Percentiles rank a stretch among this genome's conserved stretches.
phyloP scores from a whole-genome alignment of 2,888 invertebrate species.

The Orthosia cruda region DNA sequence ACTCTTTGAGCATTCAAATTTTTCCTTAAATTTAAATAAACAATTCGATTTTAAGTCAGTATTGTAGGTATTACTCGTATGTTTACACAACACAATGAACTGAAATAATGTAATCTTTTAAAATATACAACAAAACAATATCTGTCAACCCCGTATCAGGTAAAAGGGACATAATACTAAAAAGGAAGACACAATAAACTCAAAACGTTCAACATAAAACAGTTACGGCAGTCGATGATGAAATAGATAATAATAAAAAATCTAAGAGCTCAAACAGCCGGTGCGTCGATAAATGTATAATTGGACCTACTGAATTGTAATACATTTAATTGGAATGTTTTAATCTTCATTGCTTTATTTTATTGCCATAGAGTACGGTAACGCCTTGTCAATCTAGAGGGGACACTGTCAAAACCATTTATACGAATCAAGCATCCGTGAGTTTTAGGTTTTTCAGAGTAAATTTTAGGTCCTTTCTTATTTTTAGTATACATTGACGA shows the following conservation, averaged over 20 bases:
- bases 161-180: conserved; percentile 21
- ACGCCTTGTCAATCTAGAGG: no score
- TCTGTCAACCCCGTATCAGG: neutral
- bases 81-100: no score
- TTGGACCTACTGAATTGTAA: conserved; percentile 64
- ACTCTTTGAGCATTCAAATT: no score
- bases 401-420: no score
- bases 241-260: conserved; percentile 80
- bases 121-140: neutral
- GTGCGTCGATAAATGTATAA: conserved; percentile 70
- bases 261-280: conserved; percentile 65
- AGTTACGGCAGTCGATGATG: conserved; percentile 77
- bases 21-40: no score
- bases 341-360: conserved; percentile 68
- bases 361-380: conserved; percentile 18
- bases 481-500: no score
- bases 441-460: no score
- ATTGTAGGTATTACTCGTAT: no score
- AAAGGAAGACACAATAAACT: conserved; percentile 54
- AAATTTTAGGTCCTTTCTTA: no score
- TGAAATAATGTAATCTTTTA: no score
- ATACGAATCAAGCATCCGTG: no score
- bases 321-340: conserved; percentile 74
- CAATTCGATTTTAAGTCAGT: no score
- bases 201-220: conserved; percentile 75